Conservation (phyloP, 1,140 invertebrate genomes). For the Neelides sp. region DNA sequence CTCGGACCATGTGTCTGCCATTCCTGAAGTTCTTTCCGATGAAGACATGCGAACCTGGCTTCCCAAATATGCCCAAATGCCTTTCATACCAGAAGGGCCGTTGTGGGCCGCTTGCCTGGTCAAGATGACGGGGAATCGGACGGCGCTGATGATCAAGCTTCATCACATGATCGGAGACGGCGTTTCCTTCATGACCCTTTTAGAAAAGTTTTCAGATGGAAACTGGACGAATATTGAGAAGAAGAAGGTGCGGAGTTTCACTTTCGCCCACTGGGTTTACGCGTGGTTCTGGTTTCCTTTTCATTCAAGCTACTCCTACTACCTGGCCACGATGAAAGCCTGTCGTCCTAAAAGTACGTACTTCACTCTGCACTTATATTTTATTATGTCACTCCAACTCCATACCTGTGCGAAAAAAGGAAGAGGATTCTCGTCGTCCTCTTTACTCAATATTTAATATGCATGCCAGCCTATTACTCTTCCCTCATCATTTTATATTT, state of each 20-base stretch:
- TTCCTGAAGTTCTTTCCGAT: conserved; percentile 7
- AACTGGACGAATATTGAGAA: conserved; percentile 24
- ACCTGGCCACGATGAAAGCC: conserved; percentile 25
- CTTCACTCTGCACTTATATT: too few species aligned
- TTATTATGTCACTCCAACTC: too few species aligned
- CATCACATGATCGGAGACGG: conserved; percentile 30
- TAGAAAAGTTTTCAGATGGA: conserved; percentile 24
- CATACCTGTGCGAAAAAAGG: too few species aligned
- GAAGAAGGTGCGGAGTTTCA: conserved; percentile 9
- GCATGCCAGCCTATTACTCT: too few species aligned
- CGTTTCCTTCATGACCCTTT: conserved; percentile 28
- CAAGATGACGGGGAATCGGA: conserved; percentile 14
- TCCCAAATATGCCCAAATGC: conserved; percentile 14
- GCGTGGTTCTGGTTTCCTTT: conserved; percentile 31
- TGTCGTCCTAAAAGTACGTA: conserved; percentile 23
- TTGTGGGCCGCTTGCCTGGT: conserved; percentile 23
- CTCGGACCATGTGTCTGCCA: conserved; percentile 10
- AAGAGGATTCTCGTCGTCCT: too few species aligned
- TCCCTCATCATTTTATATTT: not conserved
- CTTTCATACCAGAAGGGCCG: conserved; percentile 15
- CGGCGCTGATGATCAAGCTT: conserved; percentile 23
- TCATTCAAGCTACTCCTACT: conserved; percentile 27
- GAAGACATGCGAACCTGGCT: conserved; percentile 21
- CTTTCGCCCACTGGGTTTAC: conserved; percentile 26
- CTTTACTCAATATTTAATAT: too few species aligned